Base-by-base conservation (phyloP, 2,113 vertebrate species). In the Phrynosoma blainvillii region DNA sequence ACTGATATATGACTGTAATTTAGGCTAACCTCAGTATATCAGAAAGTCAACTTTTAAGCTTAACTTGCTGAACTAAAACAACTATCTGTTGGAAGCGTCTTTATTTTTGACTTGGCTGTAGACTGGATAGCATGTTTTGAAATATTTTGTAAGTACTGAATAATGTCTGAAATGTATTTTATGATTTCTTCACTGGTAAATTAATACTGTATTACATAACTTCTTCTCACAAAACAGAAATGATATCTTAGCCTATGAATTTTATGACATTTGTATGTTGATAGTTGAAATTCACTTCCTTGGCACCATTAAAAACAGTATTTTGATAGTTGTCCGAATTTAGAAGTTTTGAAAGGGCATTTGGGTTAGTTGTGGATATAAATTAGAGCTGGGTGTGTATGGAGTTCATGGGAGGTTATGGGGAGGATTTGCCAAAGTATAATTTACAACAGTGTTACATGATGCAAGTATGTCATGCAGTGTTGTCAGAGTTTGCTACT, bases 221-320 rank as follows among this genome's bases (percentile, higher is more conserved):
- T 85, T 87, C 87, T 91, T 95, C 84, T 85, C 94, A 91, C 91
- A 90, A 93, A 0, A 75, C 91, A 92, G 93, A 89, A 92, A 75
- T 87, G 84, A 77, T 92, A 92, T 90, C 88, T 84, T 86, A 92
- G 84, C 90, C 0, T 13, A 84, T 10, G 56, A 0, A 81, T 90
- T 92, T 91, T 92, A 90, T 21, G 0, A 18, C 59, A 8, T 88
- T 93, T 93, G 91, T 89, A 74, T 85, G 87, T 94, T 88, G 91
- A 86, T 93, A 92, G 91, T 90, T 82, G 40, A 82, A 80, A 79
- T 82, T 25, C 21, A 47, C 25, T 47, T 81, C 6, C 91, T 91
- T 89, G 91, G 87, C 92, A 93, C 85, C 90, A 27, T 92, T 94
- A 92, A 95, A 90, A 91, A 86, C 92, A 94, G 90, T 95, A 92